These are phyloP conservation scores for Dromaius novaehollandiae DNA, from an alignment of 2,113 vertebrate species.

Conservation along the genomic window DNA sequence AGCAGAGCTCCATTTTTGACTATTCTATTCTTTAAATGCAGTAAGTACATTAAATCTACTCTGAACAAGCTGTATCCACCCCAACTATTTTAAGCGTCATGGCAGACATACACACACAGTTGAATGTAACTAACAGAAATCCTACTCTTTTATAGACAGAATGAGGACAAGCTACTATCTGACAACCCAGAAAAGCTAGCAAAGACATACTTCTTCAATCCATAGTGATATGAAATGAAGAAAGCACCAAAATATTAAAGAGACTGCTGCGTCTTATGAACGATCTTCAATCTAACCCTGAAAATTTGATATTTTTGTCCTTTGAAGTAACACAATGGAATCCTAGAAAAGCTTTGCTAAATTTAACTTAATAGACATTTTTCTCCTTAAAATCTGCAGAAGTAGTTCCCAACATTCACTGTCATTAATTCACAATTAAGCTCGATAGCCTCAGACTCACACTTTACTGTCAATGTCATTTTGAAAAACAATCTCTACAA, in stretches of 20 bases:
- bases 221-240: background rate
- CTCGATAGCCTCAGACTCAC: background rate
- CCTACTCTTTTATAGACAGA: slow-evolving; percentile 9
- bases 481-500: background rate
- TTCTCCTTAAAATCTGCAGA: background rate
- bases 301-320: background rate
- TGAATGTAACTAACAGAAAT: background rate
- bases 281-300: background rate
- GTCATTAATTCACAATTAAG: background rate
- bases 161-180: slow-evolving; percentile 13
- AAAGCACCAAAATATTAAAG: background rate
- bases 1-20: background rate
- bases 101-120: background rate
- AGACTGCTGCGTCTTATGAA: background rate
- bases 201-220: background rate
- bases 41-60: background rate
- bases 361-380: background rate
- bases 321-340: background rate
- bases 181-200: background rate
- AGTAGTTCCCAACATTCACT: background rate
- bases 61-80: background rate
- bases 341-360: background rate
- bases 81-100: background rate
- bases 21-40: background rate
- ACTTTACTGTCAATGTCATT: background rate